Evolutionary conservation across 2,113 vertebrate species (phyloP).

Genomic region (Illadopsis cleaveri): DNA sequence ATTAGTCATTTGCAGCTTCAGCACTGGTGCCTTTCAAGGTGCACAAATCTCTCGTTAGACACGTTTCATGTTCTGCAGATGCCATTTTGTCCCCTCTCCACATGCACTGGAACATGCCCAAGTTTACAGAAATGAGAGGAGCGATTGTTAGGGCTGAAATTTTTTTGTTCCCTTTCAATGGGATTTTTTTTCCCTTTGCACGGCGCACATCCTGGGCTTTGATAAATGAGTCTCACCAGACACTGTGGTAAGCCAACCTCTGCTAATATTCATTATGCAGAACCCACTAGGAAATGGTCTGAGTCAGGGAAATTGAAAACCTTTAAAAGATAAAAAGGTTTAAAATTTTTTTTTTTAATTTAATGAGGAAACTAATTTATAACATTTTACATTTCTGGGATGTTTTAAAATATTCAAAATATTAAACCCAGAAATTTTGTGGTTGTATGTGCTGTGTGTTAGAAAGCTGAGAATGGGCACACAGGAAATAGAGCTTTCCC

Average conservation of each 20-base stretch:
- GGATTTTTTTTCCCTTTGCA: constrained; percentile 35
- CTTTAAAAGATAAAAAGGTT: constrained; percentile 40
- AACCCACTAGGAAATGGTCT: constrained; percentile 57
- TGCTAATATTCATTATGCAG: constrained; percentile 66
- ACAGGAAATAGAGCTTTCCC: neutral
- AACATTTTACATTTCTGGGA: neutral
- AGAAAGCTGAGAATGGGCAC: neutral
- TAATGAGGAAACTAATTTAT: neutral
- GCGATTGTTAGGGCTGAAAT: constrained; percentile 43
- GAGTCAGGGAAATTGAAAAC: constrained; percentile 46
- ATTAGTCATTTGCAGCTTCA: constrained; percentile 3
- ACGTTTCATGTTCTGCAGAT: constrained; percentile 42
- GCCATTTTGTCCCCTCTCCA: constrained; percentile 16
- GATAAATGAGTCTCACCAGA: constrained; percentile 60
- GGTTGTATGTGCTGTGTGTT: neutral
- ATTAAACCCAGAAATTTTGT: neutral
- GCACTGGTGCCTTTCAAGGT: constrained; percentile 31
- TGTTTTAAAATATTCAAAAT: neutral
- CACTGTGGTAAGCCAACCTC: constrained; percentile 62
- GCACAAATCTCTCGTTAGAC: constrained; percentile 9
- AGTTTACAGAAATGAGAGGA: constrained; percentile 41
- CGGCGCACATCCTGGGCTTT: constrained; percentile 44
- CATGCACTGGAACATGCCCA: constrained; percentile 52
- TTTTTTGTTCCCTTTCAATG: constrained; percentile 48
- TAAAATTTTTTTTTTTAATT: neutral